Conservation (phyloP, 1,140 invertebrate species). For the Macrotrachela quadricornifera region DNA sequence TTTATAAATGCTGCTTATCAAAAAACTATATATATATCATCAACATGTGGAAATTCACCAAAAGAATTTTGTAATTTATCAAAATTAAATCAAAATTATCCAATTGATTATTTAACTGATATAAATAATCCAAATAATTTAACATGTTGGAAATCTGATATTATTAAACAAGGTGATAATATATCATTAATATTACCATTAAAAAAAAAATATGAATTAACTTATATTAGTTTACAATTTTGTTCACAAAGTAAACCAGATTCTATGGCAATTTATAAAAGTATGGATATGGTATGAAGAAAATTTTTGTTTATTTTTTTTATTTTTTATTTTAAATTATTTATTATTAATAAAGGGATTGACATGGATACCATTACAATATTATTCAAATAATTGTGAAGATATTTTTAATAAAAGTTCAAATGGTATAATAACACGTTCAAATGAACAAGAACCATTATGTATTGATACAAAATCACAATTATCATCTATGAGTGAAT, state of each 20-base stretch:
- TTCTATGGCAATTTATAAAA: constrained; percentile 86
- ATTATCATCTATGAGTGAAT: constrained; percentile 12
- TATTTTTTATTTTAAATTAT: too few relatives aligned
- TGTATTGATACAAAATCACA: constrained; percentile 33
- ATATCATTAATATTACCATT: constrained; percentile 66
- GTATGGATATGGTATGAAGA: constrained; percentile 28
- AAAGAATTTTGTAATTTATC: constrained; percentile 20
- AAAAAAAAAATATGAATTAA: constrained; percentile 90
- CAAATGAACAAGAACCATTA: constrained; percentile 32
- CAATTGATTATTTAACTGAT: constrained; percentile 64
- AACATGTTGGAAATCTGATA: constrained; percentile 40
- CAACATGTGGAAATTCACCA: constrained; percentile 53
- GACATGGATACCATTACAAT: constrained; percentile 30
- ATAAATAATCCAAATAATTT: constrained; percentile 62
- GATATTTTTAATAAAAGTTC: constrained; percentile 23
- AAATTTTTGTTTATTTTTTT: too few relatives aligned
- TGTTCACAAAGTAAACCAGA: constrained; percentile 76
- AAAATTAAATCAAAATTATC: constrained; percentile 21
- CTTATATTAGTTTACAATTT: constrained; percentile 84
- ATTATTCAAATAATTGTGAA: constrained; percentile 27
- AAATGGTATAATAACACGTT: constrained; percentile 20
- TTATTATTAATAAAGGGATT: constrained; percentile 14
- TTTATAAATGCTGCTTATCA: constrained; percentile 94
- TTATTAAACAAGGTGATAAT: constrained; percentile 39
- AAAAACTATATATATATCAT: constrained; percentile 57